A percentile compares a stretch with the other conserved stretches of the same genome.
These are phyloP conservation scores for Dicrurus megarhynchus DNA, from an alignment of 2,113 vertebrate species.

Conservation along the genomic window DNA sequence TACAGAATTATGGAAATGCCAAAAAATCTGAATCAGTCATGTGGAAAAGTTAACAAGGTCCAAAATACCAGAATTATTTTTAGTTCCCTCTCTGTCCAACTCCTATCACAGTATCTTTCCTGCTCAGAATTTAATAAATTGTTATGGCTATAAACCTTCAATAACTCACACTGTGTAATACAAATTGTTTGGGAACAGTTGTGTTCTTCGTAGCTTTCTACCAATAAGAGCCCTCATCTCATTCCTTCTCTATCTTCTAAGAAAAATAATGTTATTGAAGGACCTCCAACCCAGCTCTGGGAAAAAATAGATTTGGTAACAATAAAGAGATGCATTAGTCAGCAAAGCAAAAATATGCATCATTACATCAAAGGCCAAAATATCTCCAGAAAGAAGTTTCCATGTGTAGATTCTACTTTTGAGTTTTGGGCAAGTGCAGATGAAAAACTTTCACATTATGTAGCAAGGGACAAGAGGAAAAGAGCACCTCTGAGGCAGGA, in stretches of 20 bases:
- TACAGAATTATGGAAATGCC: background rate
- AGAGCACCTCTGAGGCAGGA: background rate
- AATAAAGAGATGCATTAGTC: background rate
- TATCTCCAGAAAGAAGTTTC: background rate
- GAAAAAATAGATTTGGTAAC: background rate
- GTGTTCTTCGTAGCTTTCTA: background rate
- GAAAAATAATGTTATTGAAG: background rate
- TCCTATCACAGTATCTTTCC: background rate
- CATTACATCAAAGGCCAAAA: background rate
- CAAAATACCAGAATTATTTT: background rate
- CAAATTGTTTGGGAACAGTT: background rate
- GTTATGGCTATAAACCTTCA: background rate
- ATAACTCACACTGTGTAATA: background rate
- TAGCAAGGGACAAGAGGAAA: background rate
- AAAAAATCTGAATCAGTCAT: background rate
- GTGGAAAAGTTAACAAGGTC: background rate
- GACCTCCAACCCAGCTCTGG: background rate
- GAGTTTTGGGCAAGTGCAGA: background rate
- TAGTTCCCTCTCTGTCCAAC: background rate
- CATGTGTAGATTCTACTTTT: background rate
- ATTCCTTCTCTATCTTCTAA: background rate
- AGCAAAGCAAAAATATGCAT: background rate
- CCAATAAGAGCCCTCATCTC: rapidly evolving
- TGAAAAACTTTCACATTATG: background rate
- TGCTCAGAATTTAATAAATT: background rate